Evolutionary conservation across 2,113 vertebrate species (phyloP), one percentile per base, ranked within the genome.

Genomic region (Orcinus orca): DNA sequence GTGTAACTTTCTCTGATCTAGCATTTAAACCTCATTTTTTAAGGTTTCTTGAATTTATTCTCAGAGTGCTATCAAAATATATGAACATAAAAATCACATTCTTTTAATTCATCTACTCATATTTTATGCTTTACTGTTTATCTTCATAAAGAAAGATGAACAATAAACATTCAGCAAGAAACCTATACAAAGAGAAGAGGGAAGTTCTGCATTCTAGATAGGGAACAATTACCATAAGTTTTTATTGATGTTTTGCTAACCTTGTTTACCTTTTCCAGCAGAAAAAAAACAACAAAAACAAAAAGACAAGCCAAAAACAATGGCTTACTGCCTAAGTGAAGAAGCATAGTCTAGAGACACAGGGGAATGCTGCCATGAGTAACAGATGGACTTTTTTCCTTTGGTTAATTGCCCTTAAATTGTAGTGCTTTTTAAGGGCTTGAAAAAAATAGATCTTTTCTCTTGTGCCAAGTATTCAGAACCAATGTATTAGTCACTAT

Each of bases 241-340:
- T 84, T 88, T 55, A 44, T n/a, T 81, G 14, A 76, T 10, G 31
- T 77, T 93, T 94, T 95, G 31, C 23, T 96, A 47, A 95, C 38
- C 21, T 55, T 63, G 23, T 21, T 92, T 80, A 58, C 8, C 55
- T 65, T 50, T 63, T 88, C 7, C 8, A 92, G 58, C 47, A 77
- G 74, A 33, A 50, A 77, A 33, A 44, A 50, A 77, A 50, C 5
- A 63, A 63, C 5, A 53, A 18, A n/a, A 23, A 12, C 15, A 77
- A 77, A 33, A 8, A 50, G n/a, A 62, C 17, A 58, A 58, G 55
- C 55, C 5, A 63, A 5, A 73, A 84, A 83, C 50, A 73, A 21
- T 0, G 95, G 15, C 20, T 55, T 74, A 50, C 9, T 92, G 17
- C 21, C 20, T 47, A 88, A 41, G 29, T 47, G 50, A 89, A 95